Evolutionary conservation across 2,888 invertebrate genomes (phyloP), one percentile per base, ranked within the genome.

Genomic region (Heterodera filipjevi): DNA sequence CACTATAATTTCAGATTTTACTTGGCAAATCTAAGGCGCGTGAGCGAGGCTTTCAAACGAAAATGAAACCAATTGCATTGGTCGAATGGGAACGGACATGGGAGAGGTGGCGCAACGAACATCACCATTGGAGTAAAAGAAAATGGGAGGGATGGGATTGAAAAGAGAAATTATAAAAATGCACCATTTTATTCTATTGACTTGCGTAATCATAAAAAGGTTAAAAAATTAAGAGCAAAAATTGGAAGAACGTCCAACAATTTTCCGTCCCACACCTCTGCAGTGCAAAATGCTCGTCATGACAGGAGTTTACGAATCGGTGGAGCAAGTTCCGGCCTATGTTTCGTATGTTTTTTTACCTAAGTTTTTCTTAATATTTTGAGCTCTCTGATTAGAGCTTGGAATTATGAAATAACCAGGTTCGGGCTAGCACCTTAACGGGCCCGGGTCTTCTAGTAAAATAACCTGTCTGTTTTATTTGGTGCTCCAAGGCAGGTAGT

Each of bases 81-180:
- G 22, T 10, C 27, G 59, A 59, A n/a, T 59, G 59, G 59, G 59
- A 59, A 10, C 59, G 59, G 12, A 59, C 59, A 12, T 59, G 59
- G 59, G 59, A 59, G 12, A n/a, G 59, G 59, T 59, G 59, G 59
- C 59, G 59, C 59, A n/a, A 59, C 10, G 59, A 59, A 16, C 59
- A 59, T 8, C 22, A 10, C 27, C n/a, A 59, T 59, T 59, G 59
- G 59, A 59, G 59, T 59, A 59, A 59, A 27, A 8, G 12, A 27
- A 3, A 22, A 27, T 39, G n/a, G n/a, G n/a, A n/a, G n/a, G n/a
- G n/a, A n/a, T n/a, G n/a, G n/a, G n/a, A n/a, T 39, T 39, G 39
- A 12, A 53, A 53, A 53, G 53, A 1, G 53, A 5, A 19, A 22
- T 5, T 16, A 5, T 2, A 5, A 22, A 22, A 8, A 22, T 0